These are phyloP conservation scores for Scartelaos histophorus DNA, from an alignment of 2,113 vertebrate species.

Conservation along the genomic window DNA sequence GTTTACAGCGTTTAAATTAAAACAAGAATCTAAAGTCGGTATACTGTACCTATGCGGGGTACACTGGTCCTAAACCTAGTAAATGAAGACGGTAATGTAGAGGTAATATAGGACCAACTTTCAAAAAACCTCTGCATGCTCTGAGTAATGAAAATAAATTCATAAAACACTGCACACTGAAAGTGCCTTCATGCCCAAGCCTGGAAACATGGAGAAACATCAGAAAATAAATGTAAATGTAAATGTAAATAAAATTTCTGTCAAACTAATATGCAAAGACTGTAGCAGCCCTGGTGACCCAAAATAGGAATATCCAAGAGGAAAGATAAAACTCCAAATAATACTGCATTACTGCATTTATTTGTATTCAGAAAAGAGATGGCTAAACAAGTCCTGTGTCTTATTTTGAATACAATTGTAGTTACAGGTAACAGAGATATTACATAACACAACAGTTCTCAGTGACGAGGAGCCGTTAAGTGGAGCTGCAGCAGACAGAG, in stretches of 20 bases:
- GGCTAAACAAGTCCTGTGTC: neutral
- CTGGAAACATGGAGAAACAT: neutral
- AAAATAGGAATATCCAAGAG: neutral
- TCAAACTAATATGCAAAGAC: neutral
- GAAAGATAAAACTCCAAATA: neutral
- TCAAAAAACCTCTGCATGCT: neutral
- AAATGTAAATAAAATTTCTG: neutral
- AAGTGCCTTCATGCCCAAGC: neutral
- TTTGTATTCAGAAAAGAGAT: neutral
- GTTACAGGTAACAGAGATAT: slow-evolving; percentile 35
- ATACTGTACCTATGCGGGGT: too few relatives aligned
- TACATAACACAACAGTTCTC: slow-evolving; percentile 43
- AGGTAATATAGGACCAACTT: neutral
- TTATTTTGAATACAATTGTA: slow-evolving; percentile 15
- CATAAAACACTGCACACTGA: neutral
- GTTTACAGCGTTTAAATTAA: neutral
- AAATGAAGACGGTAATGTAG: neutral
- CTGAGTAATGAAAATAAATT: neutral
- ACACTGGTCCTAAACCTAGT: neutral
- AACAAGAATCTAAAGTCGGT: neutral
- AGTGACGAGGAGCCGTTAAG: slow-evolving; percentile 30
- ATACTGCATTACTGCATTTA: neutral
- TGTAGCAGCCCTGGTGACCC: neutral
- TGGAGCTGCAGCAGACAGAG: slow-evolving; percentile 25
- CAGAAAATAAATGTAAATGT: neutral